These are phyloP conservation scores for Dipodomys spectabilis DNA, from an alignment of 2,113 vertebrate species.

Conservation along the genomic window DNA sequence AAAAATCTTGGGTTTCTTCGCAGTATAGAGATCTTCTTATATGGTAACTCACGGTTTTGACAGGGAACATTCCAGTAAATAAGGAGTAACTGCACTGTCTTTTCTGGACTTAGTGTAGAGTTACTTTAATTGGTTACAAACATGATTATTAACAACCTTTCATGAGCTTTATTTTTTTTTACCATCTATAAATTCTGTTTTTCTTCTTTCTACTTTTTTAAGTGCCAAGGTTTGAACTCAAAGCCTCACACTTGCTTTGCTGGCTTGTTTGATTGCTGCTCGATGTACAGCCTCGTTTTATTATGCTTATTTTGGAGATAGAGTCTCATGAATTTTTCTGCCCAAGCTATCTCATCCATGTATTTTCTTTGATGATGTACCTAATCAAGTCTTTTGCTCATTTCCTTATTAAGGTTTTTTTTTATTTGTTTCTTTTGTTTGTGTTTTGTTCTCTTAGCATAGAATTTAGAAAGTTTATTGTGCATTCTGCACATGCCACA, in stretches of 20 bases:
- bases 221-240: no score
- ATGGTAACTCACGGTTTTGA: background rate
- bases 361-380: background rate
- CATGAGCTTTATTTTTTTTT: background rate
- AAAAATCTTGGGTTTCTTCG: background rate
- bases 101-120: background rate
- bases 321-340: no score
- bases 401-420: background rate
- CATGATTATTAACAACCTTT: background rate
- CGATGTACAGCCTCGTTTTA: no score
- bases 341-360: no score
- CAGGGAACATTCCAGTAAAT: background rate
- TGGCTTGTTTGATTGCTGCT: no score
- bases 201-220: background rate
- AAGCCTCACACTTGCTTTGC: no score
- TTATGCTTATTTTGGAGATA: no score
- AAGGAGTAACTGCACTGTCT: background rate
- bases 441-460: background rate
- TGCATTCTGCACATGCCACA: background rate
- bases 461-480: background rate
- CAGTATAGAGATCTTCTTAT: background rate
- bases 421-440: no score
- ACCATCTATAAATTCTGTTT: background rate
- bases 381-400: background rate
- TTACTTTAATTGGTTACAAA: background rate